Conservation (phyloP, 2,888 invertebrate genomes). For the Drosophila nigricruria region DNA sequence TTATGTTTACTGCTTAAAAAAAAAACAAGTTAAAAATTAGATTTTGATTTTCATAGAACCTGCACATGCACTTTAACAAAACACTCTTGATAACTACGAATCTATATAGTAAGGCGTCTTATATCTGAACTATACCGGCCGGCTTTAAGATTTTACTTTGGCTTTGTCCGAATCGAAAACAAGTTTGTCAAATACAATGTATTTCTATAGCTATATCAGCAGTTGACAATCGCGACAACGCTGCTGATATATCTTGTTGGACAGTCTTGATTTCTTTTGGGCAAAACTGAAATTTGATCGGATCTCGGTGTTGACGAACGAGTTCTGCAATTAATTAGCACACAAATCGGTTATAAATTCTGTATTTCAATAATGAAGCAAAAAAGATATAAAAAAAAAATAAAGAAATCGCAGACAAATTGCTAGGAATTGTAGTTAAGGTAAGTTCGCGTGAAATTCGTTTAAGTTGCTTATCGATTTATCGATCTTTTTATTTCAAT, state of each 20-base stretch:
- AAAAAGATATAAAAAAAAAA: conserved; percentile 23
- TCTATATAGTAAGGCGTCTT: conserved; percentile 6
- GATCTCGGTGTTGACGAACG: conserved; percentile 48
- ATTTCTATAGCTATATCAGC: conserved; percentile 15
- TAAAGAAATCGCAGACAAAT: conserved; percentile 49
- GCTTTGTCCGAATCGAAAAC: conserved; percentile 28
- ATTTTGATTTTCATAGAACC: conserved; percentile 28
- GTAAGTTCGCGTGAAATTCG: conserved; percentile 77
- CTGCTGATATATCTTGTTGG: conserved; percentile 25
- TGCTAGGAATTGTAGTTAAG: conserved; percentile 74
- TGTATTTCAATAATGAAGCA: conserved; percentile 34
- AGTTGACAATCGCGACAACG: conserved; percentile 23
- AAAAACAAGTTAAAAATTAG: neutral
- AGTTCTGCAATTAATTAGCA: conserved; percentile 63
- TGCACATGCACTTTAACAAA: conserved; percentile 54
- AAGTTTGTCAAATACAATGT: conserved; percentile 31
- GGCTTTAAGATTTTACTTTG: conserved; percentile 35
- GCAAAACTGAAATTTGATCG: conserved; percentile 53
- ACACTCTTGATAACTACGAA: neutral
- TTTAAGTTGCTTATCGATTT: conserved; percentile 44
- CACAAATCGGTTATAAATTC: conserved; percentile 47
- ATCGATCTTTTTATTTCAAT: conserved; percentile 44
- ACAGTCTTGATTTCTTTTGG: conserved; percentile 41
- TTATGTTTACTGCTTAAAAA: neutral
- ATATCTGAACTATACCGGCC: conserved; percentile 39